Base-by-base conservation (phyloP, 1,140 invertebrate species). In the Drosophila willistoni region DNA sequence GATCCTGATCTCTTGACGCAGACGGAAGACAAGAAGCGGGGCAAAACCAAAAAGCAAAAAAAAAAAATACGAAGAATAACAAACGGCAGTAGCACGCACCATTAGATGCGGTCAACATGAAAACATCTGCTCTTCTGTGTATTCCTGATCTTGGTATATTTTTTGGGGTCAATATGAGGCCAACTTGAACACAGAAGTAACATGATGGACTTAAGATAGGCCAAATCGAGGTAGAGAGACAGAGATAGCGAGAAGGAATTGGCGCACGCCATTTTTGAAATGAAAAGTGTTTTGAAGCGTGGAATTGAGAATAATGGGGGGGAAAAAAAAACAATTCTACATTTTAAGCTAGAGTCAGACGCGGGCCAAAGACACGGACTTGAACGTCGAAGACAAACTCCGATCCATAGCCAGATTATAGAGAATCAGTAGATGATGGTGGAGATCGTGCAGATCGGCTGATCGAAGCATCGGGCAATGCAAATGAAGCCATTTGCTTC, bases 91-190 rank as follows among this genome's bases (percentile, higher is more conserved):
- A 87, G 87, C 87, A 90, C 87, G 89, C 83, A 90, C 87, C 87
- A 90, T 90, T 90, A 90, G 87, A 90, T 90, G 87, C 87, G 87
- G 87, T 90, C 87, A 90, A 90, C 89, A 73, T 77, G 74, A 77
- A 90, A 90, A 90, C 87, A 90, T 90, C 87, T 90, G 87, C 87
- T 77, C 72, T 71, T 81, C 71, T 62, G 64, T 79, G 71, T 73
- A 65, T 68, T 73, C 65, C 44, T 39, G 9, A 13, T 14, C 10
- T 14, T 22, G 2, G 2, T 47, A 7, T 47, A 9, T 47, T 17
- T 47, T 17, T 78, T 72, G 83, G 77, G 84, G 83, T 86, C 84
- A 83, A 71, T 54, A 74, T 44, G 29, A 56, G 17, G 41, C 19
- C 59, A 41, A 62, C 9, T 41, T 22, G 10, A 33, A 55, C 10